These are phyloP conservation scores for Zosterops pallidus DNA, from an alignment of 2,113 vertebrate species.

Conservation along the genomic window DNA sequence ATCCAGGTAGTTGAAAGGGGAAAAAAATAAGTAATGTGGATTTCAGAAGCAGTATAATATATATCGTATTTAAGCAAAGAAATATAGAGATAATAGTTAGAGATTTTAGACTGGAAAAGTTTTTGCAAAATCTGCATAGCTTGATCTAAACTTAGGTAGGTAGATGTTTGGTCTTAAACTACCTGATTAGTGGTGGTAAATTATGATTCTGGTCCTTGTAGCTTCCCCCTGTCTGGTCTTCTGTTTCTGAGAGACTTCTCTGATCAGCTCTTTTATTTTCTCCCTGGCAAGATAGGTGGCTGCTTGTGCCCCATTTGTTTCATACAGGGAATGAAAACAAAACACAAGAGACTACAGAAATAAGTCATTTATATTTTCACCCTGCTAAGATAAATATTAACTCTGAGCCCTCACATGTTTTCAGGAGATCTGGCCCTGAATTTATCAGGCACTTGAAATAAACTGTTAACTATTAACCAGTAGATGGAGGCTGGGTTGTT, in stretches of 20 bases:
- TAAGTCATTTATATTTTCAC: not conserved
- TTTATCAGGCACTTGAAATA: conserved; percentile 1
- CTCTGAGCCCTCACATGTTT: not conserved
- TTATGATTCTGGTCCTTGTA: not conserved
- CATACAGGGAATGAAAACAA: not conserved
- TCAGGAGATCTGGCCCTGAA: not conserved
- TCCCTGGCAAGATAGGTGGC: not conserved
- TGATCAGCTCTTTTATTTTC: not conserved
- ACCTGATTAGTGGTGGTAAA: not conserved
- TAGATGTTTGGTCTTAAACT: not conserved
- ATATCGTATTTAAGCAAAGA: not conserved
- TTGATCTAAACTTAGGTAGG: not conserved
- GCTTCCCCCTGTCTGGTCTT: not conserved
- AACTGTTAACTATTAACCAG: conserved; percentile 48
- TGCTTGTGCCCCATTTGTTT: not conserved
- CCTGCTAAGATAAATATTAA: conserved; percentile 55
- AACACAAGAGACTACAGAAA: not conserved
- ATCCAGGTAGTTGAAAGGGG: not conserved
- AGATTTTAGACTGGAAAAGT: not conserved
- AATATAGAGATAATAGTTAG: not conserved
- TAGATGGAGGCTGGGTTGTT: not conserved
- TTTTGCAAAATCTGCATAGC: not conserved
- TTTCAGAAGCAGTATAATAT: not conserved
- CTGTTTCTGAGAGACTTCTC: not conserved
- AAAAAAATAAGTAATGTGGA: not conserved